Evolutionary conservation across 2,797 vertebrate species (phyloP), one percentile per base, ranked within the genome.

Genomic region (Pipistrellus kuhlii): DNA sequence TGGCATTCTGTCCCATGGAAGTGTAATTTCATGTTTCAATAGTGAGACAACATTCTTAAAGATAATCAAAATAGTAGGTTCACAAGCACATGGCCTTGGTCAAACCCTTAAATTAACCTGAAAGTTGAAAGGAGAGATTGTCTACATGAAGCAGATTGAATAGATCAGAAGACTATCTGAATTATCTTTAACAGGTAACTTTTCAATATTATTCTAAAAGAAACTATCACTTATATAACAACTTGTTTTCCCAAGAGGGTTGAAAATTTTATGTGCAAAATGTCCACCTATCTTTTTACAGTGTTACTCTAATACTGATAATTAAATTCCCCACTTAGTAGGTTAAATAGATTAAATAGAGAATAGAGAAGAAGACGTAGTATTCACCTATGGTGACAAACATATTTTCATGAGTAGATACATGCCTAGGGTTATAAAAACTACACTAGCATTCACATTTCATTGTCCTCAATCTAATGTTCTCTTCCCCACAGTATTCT

Each of bases 171-270:
- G 5, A 20, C 41, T 41, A 69, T 15, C 11, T 30, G 30, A 57
- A 78, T 87, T 77, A 73, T 81, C 53, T 86, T 21, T 32, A 53
- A 82, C 20, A 57, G 5, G n/a, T 0, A 57, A 35, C 44, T 91
- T 84, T 82, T 21, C 46, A 93, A 53, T 73, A 72, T 73, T 55
- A 85, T 71, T 62, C 46, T 64, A 38, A 90, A 32, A 91, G 75
- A 72, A 17, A 30, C 21, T 84, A 38, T 72, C 44, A 80, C 32
- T 66, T 35, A 51, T 8, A 18, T 21, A 38, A 83, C 85, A 4
- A 17, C 3, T 48, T 75, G 82, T 44, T 82, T 41, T 20, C 1
- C 10, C 38, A 76, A 80, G 75, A 72, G 18, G 11, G 4, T 84
- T 8, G 68, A 90, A 21, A 0, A 15, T 4, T 59, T 72, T 73